Evolutionary conservation across 2,797 vertebrate genomes (phyloP).

Genomic region (Oceanodroma leucorhoa): DNA sequence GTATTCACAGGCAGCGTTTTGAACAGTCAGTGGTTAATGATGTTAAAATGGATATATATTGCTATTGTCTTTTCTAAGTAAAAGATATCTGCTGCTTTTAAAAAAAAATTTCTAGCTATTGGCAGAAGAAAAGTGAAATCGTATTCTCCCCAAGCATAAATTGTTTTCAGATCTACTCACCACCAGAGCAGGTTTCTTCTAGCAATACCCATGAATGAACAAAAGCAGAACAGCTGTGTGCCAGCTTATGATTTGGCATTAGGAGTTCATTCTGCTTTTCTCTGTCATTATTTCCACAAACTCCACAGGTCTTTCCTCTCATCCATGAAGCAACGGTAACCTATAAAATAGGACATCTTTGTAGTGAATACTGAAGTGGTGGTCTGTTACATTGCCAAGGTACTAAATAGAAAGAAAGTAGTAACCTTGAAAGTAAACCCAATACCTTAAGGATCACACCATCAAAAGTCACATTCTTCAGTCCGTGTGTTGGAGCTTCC

Average conservation of each 20-base stretch:
- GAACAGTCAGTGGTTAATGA: not conserved
- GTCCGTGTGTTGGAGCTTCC: conserved; percentile 21
- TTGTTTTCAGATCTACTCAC: conserved; percentile 42
- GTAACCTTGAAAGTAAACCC: not conserved
- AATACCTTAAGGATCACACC: conserved; percentile 53
- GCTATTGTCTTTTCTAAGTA: not conserved
- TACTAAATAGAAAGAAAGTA: not conserved
- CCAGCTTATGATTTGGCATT: conserved; percentile 74
- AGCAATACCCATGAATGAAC: conserved; percentile 82
- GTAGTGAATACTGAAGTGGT: not conserved
- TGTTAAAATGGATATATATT: not conserved
- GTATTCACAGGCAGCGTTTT: not conserved
- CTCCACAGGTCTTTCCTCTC: conserved; percentile 83
- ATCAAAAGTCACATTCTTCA: conserved; percentile 50
- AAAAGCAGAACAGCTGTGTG: conserved; percentile 72
- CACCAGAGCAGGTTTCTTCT: conserved; percentile 71
- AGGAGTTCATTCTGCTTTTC: conserved; percentile 77
- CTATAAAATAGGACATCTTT: conserved; percentile 49
- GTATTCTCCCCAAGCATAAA: not conserved
- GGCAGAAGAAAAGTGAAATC: not conserved
- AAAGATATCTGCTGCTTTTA: not conserved
- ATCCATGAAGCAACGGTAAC: conserved; percentile 79
- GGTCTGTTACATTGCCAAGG: not conserved
- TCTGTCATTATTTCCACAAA: conserved; percentile 84
- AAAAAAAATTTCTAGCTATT: not conserved